Evolutionary conservation across 2,797 vertebrate genomes (phyloP).

Genomic region (Lepidocolaptes lacrymiger): DNA sequence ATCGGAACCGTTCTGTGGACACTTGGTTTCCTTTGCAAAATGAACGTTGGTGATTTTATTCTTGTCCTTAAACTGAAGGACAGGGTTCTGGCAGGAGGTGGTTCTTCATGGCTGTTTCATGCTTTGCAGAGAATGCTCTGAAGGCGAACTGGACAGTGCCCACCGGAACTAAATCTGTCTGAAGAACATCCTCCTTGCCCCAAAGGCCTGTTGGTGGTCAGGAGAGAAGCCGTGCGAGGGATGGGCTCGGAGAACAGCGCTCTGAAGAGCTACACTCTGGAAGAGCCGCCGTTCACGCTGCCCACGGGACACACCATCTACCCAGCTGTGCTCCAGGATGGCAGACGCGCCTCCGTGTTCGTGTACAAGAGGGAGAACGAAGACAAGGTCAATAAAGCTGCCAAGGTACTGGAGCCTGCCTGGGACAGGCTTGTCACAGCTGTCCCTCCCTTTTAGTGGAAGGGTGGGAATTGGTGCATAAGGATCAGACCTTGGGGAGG

Average conservation of each 20-base stretch:
- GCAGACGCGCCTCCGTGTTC: slow-evolving; percentile 88
- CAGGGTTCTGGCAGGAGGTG: background rate
- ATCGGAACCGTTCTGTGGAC: background rate
- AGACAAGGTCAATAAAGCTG: slow-evolving; percentile 94
- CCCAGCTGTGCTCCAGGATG: slow-evolving; percentile 87
- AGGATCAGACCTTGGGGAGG: background rate
- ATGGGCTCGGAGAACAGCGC: slow-evolving; percentile 97
- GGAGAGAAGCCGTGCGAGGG: slow-evolving; percentile 27
- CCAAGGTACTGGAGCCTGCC: slow-evolving; percentile 82
- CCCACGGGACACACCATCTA: slow-evolving; percentile 87
- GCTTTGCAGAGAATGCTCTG: slow-evolving; percentile 60
- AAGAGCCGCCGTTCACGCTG: slow-evolving; percentile 82
- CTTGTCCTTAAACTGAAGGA: background rate
- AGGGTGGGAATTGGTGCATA: accelerated
- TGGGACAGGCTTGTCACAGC: background rate
- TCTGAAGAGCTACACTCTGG: slow-evolving; percentile 81
- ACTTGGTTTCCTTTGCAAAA: background rate
- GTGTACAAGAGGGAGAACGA: slow-evolving; percentile 90
- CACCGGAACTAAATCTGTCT: accelerated
- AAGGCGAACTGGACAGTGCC: background rate
- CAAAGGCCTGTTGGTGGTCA: background rate
- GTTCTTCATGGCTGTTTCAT: background rate
- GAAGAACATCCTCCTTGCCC: background rate
- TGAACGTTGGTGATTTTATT: background rate
- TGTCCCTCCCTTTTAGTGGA: background rate